Evolutionary conservation across 2,113 vertebrate genomes (phyloP).

Genomic region (Seriola aureovittata): DNA sequence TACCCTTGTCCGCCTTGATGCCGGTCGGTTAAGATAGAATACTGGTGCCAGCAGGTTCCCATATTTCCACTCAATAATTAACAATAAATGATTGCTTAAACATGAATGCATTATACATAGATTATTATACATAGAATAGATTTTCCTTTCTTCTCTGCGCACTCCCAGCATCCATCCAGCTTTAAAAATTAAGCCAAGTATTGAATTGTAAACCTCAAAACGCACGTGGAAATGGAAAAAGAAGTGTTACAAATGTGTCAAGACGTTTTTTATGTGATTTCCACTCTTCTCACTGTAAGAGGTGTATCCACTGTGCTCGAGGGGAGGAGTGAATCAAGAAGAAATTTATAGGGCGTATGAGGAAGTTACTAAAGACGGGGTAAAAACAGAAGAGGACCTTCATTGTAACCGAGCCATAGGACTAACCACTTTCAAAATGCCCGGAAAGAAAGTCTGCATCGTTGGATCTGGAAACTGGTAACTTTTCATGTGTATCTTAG

Average conservation of each 20-base stretch:
- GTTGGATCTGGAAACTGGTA: conserved; percentile 91
- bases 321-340: conserved; percentile 5
- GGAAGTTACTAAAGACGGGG: conserved; percentile 64
- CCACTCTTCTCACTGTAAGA: background rate
- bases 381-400: background rate
- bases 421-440: conserved; percentile 61
- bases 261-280: background rate
- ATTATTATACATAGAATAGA: no score
- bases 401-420: background rate
- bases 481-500: background rate
- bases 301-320: background rate
- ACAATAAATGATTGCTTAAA: background rate
- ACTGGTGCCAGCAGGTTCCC: no score
- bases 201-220: background rate
- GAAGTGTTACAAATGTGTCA: background rate
- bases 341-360: conserved; percentile 65
- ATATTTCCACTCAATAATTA: background rate
- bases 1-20: background rate
- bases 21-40: background rate
- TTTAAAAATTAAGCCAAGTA: no score
- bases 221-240: background rate
- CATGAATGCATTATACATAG: background rate
- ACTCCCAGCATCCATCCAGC: no score
- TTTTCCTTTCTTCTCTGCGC: fast-evolving
- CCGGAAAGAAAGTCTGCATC: conserved; percentile 85